Conservation (phyloP, 2,888 invertebrate species). For the Philereme transversata region DNA sequence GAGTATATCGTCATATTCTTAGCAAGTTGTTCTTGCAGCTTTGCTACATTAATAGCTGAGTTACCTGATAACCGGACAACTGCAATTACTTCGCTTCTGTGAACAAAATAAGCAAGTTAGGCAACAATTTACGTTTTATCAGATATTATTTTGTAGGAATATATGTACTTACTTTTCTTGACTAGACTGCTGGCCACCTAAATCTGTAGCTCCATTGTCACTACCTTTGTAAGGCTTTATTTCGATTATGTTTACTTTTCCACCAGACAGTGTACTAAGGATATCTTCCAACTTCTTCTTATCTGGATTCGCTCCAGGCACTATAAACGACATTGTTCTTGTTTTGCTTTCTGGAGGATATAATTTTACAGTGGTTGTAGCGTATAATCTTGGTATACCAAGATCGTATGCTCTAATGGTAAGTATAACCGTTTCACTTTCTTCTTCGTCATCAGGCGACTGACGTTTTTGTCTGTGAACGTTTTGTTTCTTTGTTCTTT, state of each 20-base stretch:
- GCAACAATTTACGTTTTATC: no score
- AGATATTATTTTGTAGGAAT: no score
- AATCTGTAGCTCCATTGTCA: slow-evolving; percentile 82
- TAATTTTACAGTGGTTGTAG: slow-evolving; percentile 89
- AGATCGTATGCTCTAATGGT: slow-evolving; percentile 92
- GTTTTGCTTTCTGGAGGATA: slow-evolving; percentile 91
- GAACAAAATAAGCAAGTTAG: slow-evolving; percentile 41
- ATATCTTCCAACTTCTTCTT: slow-evolving; percentile 89
- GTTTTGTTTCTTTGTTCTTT: slow-evolving; percentile 71
- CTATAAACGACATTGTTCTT: slow-evolving; percentile 91
- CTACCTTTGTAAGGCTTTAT: slow-evolving; percentile 87
- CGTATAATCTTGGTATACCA: slow-evolving; percentile 90
- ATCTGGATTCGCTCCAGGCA: slow-evolving; percentile 90
- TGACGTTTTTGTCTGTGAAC: slow-evolving; percentile 77
- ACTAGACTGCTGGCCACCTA: slow-evolving; percentile 75
- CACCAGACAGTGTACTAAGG: slow-evolving; percentile 90
- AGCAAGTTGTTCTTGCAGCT: slow-evolving; percentile 86
- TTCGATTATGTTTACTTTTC: slow-evolving; percentile 89
- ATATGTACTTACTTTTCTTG: slow-evolving; percentile 79
- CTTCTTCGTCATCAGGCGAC: slow-evolving; percentile 62
- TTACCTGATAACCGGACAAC: slow-evolving; percentile 87
- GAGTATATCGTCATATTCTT: slow-evolving; percentile 75
- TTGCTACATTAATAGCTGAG: slow-evolving; percentile 88
- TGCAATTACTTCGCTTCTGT: slow-evolving; percentile 88
- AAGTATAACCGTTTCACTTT: slow-evolving; percentile 85